Conservation (phyloP, 2,888 invertebrate species). For the Coenonympha glycerion region DNA sequence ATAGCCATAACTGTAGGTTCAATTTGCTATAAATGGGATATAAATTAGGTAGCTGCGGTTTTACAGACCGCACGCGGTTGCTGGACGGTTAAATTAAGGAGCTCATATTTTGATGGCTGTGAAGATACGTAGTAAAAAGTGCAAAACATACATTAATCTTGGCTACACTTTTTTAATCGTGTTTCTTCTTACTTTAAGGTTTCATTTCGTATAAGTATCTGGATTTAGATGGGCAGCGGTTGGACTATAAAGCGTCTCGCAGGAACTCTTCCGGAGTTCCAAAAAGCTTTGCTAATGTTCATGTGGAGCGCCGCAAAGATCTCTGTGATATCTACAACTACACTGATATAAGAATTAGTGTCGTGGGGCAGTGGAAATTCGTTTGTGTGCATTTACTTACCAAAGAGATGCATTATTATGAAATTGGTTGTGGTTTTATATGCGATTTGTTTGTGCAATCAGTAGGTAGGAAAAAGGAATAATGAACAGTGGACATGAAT, state of each 20-base stretch:
- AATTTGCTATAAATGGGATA: too few species aligned
- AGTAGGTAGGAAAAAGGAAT: too few species aligned
- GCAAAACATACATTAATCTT: not conserved
- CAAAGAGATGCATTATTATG: not conserved
- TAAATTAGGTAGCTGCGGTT: too few species aligned
- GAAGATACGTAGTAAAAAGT: not conserved
- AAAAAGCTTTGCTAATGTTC: slow-evolving; percentile 12
- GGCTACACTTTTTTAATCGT: not conserved
- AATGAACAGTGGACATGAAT: too few species aligned
- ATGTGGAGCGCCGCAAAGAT: not conserved
- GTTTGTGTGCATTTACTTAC: not conserved
- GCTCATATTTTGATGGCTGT: not conserved
- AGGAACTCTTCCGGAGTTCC: slow-evolving; percentile 8
- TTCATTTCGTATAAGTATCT: not conserved
- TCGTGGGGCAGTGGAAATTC: not conserved
- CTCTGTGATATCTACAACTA: not conserved
- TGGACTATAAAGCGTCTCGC: slow-evolving; percentile 13
- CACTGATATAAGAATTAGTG: not conserved
- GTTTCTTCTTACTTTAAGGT: not conserved
- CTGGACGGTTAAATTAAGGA: not conserved
- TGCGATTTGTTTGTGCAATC: too few species aligned
- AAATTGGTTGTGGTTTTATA: not conserved
- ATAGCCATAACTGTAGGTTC: too few species aligned
- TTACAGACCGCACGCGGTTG: too few species aligned
- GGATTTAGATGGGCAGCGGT: slow-evolving; percentile 19